Percentiles rank a stretch among this genome's conserved stretches.
Conservation (phyloP, 2,113 vertebrate species). For the Nannospalax galili region DNA sequence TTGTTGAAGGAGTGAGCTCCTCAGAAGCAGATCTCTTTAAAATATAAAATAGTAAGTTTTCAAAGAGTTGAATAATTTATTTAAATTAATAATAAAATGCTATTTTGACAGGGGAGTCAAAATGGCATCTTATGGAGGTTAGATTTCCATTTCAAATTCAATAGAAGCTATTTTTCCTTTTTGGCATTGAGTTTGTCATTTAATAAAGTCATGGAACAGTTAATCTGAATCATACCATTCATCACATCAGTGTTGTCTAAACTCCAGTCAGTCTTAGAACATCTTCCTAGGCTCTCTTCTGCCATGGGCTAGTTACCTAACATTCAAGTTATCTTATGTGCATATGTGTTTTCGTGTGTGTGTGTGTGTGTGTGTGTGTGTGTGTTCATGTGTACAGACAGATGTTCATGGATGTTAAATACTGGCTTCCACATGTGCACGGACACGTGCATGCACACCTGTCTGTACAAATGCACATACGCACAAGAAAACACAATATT, state of each 20-base stretch:
- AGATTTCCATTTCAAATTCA: constrained; percentile 18
- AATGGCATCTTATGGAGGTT: not conserved
- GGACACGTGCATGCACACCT: too few relatives aligned
- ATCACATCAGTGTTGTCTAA: not conserved
- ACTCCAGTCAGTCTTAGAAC: not conserved
- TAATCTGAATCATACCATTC: not conserved
- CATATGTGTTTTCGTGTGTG: too few relatives aligned
- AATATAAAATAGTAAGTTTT: not conserved
- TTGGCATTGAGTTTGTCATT: not conserved
- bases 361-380: too few relatives aligned
- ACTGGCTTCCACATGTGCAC: not conserved
- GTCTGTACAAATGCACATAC: too few relatives aligned
- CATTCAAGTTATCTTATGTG: too few relatives aligned
- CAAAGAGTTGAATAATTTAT: constrained; percentile 12
- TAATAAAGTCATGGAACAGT: not conserved
- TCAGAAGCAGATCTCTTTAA: not conserved
- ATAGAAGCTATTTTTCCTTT: not conserved
- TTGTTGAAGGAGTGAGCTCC: not conserved
- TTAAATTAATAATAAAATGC: not conserved
- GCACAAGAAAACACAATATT: not conserved
- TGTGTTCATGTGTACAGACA: too few relatives aligned
- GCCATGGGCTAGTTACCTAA: not conserved
- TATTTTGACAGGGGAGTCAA: not conserved
- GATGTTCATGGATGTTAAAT: not conserved
- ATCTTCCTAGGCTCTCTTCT: not conserved